phyloP scores from a whole-genome alignment of 53 echinoderm and acorn worm genomes.

The Echinarachnius parma region DNA sequence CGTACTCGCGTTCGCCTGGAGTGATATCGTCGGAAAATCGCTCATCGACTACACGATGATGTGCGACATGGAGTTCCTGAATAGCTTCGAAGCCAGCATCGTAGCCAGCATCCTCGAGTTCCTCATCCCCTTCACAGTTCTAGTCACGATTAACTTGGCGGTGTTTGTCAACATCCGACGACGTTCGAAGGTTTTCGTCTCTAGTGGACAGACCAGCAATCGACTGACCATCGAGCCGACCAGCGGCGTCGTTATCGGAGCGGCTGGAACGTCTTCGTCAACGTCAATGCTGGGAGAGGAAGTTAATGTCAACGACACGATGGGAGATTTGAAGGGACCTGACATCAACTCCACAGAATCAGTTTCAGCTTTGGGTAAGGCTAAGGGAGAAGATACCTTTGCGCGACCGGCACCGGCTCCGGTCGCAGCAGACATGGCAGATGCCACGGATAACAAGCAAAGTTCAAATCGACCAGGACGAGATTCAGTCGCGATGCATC shows the following conservation, averaged over 20 bases:
- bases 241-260: not conserved
- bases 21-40: slow-evolving; percentile 11
- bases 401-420: too few species aligned
- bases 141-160: slow-evolving; percentile 49
- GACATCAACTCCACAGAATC: not conserved
- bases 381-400: too few species aligned
- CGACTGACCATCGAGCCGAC: not conserved
- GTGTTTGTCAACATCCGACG: slow-evolving; percentile 73
- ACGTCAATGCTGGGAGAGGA: not conserved
- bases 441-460: too few species aligned
- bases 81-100: slow-evolving; percentile 37
- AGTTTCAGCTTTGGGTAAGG: not conserved
- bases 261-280: not conserved
- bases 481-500: too few species aligned
- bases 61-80: slow-evolving; percentile 68
- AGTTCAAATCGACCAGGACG: too few species aligned
- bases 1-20: slow-evolving; percentile 56
- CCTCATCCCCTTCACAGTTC: slow-evolving; percentile 54
- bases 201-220: not conserved
- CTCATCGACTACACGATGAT: slow-evolving; percentile 3
- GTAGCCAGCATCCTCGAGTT: slow-evolving; percentile 56
- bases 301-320: too few species aligned
- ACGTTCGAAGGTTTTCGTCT: slow-evolving; percentile 58
- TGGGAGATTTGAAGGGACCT: not conserved
- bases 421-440: too few species aligned